These are phyloP conservation scores for Turritopsis rubra DNA, from an alignment of 30 jellyfish, hydroid and myxozoan genomes.

Conservation along the genomic window DNA sequence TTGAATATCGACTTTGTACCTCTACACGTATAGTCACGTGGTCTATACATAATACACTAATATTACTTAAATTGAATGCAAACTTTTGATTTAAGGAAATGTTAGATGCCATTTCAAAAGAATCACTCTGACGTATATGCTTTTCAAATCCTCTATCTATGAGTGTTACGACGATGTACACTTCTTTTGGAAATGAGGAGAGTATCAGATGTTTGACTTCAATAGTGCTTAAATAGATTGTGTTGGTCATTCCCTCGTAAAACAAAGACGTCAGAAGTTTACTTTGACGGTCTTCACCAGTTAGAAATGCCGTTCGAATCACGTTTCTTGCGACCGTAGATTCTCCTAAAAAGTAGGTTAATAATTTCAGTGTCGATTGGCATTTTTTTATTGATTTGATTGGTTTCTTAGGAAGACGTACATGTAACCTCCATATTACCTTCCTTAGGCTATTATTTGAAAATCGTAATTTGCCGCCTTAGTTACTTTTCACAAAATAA, in stretches of 20 bases:
- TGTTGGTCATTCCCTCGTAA: background rate
- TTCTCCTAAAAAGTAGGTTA: background rate
- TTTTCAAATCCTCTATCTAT: conserved; percentile 11
- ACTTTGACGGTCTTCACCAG: background rate
- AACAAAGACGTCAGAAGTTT: background rate
- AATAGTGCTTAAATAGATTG: background rate
- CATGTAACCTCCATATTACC: too few relatives aligned
- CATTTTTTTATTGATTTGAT: background rate
- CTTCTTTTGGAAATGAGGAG: conserved; percentile 46
- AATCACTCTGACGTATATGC: background rate
- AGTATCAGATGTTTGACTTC: conserved; percentile 47
- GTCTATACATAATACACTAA: background rate
- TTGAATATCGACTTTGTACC: background rate
- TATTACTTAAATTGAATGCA: background rate
- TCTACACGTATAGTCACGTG: conserved; percentile 13
- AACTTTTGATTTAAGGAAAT: background rate
- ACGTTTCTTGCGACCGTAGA: background rate
- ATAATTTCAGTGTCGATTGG: background rate
- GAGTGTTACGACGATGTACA: conserved; percentile 21
- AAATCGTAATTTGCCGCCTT: too few relatives aligned
- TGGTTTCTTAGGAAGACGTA: too few relatives aligned
- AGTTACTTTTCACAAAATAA: too few relatives aligned
- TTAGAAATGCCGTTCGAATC: background rate
- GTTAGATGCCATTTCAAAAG: background rate
- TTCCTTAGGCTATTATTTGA: too few relatives aligned